Evolutionary conservation across 2,113 vertebrate genomes (phyloP).

Genomic region (Thalassarche chlororhynchos): DNA sequence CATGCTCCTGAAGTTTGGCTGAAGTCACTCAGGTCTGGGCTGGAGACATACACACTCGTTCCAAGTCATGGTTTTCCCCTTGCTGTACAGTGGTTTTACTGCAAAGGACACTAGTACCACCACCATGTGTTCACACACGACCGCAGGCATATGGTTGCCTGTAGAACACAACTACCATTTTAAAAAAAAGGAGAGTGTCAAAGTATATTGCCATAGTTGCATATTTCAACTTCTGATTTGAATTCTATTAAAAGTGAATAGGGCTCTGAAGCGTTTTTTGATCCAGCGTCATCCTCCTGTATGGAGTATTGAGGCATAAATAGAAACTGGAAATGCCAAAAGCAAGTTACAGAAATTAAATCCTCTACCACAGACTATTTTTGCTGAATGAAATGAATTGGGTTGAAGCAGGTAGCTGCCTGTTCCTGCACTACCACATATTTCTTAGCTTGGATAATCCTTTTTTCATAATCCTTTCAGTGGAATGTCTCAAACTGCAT

Average conservation of each 20-base stretch:
- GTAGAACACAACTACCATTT: neutral
- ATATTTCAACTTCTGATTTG: neutral
- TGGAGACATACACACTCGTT: neutral
- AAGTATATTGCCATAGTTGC: neutral
- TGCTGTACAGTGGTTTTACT: neutral
- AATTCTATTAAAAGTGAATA: neutral
- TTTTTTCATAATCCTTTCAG: neutral
- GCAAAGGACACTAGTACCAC: neutral
- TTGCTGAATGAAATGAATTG: neutral
- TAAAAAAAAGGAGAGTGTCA: neutral
- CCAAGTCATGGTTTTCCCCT: neutral
- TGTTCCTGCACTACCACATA: neutral
- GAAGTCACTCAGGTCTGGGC: neutral
- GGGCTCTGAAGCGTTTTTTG: neutral
- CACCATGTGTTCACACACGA: neutral
- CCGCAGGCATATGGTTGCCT: rapidly evolving
- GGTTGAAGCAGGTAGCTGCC: neutral
- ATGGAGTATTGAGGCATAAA: neutral
- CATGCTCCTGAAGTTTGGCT: neutral
- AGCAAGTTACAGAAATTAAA: neutral
- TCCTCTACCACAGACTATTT: neutral
- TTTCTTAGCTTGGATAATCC: neutral
- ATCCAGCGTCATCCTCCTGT: neutral
- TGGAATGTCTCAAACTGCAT: neutral
- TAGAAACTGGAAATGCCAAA: neutral